Conservation (phyloP, 2,888 invertebrate genomes). For the Meghimatium bilineatum region DNA sequence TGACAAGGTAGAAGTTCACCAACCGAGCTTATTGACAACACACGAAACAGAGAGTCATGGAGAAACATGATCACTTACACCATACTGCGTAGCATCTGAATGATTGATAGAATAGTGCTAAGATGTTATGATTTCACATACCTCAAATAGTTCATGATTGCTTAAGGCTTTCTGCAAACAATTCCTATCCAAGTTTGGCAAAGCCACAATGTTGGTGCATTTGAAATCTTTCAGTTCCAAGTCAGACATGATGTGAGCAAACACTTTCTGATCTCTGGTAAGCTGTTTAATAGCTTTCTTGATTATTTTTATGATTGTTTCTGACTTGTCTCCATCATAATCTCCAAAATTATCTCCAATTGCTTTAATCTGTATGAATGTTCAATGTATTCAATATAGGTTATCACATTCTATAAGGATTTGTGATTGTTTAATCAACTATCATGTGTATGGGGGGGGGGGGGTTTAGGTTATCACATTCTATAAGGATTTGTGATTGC, state of each 20-base stretch:
- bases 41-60: too few relatives aligned
- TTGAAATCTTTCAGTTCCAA: slow-evolving; percentile 35
- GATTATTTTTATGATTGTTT: slow-evolving; percentile 21
- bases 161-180: slow-evolving; percentile 7
- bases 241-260: slow-evolving; percentile 40
- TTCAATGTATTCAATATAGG: background rate
- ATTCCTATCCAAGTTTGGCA: slow-evolving; percentile 45
- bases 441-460: too few relatives aligned
- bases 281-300: slow-evolving; percentile 35
- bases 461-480: too few relatives aligned
- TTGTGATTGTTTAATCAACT: too few relatives aligned
- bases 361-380: slow-evolving; percentile 44
- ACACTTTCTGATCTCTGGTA: slow-evolving; percentile 48
- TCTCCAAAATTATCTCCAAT: slow-evolving; percentile 47
- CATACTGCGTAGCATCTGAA: too few relatives aligned
- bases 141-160: slow-evolving; percentile 1
- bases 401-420: too few relatives aligned
- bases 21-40: too few relatives aligned
- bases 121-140: background rate
- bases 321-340: background rate
- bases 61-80: too few relatives aligned
- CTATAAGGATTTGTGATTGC: too few relatives aligned
- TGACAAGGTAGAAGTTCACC: too few relatives aligned
- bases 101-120: too few relatives aligned
- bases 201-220: slow-evolving; percentile 43